Evolutionary conservation across 1,140 invertebrate species (phyloP), one percentile per base, ranked within the genome.

Genomic region (Manduca sexta): DNA sequence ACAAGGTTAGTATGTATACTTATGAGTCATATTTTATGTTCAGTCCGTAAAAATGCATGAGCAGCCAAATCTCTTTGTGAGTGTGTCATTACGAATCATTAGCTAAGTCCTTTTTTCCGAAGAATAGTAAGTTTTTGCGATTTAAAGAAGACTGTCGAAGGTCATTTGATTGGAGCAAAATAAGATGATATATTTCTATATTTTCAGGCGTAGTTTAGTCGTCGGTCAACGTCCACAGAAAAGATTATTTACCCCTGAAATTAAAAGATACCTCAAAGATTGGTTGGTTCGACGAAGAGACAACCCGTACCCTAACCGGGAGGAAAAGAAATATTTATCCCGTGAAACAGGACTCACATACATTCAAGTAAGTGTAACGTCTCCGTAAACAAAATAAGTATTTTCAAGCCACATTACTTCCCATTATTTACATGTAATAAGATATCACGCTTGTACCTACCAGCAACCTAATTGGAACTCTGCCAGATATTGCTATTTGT

Each of bases 221-320:
- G 86, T 88, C 34, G 89, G 89, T 21, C 87, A 87, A 56, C 82
- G 90, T n/a, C 88, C 90, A 21, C 88, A 88, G 34, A 93, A 93
- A 66, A 84, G 90, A 29, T 81, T 93, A 2, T 92, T 93, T 66
- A 93, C 92, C 8, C 92, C 92, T 45, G 91, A 93, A 84, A 93
- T 92, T 44, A 93, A 93, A 63, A 84, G 89, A 40, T 91, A 89
- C 75, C 74, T 93, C 8, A 93, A 93, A 77, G 90, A 91, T 51
- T 93, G 92, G 92, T 78, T 93, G 8, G 88, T 93, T 3, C 82
- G 91, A 5, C 78, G 91, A 53, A 87, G 91, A 70, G 91, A 92
- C 43, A 92, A 93, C 76, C 92, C 92, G 0, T 93, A 93, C 76
- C 91, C 92, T 6, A 92, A 90, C 63, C 79, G 92, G 39, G 91